Conservation (phyloP, 2,888 invertebrate genomes). For the Theretra japonica region DNA sequence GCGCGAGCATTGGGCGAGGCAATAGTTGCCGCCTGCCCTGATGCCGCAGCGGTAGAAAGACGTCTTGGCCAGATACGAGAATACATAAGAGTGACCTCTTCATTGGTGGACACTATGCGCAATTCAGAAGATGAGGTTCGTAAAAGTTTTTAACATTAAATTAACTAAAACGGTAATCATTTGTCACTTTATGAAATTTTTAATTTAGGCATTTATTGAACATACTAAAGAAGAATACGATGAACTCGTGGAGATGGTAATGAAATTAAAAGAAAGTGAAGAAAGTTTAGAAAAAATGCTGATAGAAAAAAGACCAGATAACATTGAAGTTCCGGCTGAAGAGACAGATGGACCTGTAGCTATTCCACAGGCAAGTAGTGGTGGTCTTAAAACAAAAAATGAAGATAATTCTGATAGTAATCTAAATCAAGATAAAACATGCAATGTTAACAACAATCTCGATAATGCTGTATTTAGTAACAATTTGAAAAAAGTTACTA, state of each 20-base stretch:
- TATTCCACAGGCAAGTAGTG: constrained; percentile 43
- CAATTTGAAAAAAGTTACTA: constrained; percentile 76
- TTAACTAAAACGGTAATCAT: constrained; percentile 17
- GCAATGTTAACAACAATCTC: constrained; percentile 55
- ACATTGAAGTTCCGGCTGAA: constrained; percentile 67
- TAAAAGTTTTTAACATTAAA: constrained; percentile 7
- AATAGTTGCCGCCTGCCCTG: constrained; percentile 83
- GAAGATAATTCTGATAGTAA: constrained; percentile 42
- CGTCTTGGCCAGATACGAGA: constrained; percentile 89
- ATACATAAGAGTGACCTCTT: constrained; percentile 88
- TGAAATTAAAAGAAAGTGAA: constrained; percentile 89
- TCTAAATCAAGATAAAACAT: constrained; percentile 49
- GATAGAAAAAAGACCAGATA: constrained; percentile 64
- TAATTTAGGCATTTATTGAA: constrained; percentile 80
- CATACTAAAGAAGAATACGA: constrained; percentile 84
- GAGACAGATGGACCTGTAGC: constrained; percentile 47
- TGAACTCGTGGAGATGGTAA: constrained; percentile 87
- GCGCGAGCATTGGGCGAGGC: constrained; percentile 77
- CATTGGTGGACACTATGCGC: constrained; percentile 88
- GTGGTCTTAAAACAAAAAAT: constrained; percentile 41
- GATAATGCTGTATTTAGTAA: constrained; percentile 57
- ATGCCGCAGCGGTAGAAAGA: constrained; percentile 88
- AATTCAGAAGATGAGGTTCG: constrained; percentile 88
- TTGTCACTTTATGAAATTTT: constrained; percentile 54
- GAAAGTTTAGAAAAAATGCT: constrained; percentile 86